These are phyloP conservation scores for Tenthredo notha DNA, from an alignment of 2,888 invertebrate species.

Conservation along the genomic window DNA sequence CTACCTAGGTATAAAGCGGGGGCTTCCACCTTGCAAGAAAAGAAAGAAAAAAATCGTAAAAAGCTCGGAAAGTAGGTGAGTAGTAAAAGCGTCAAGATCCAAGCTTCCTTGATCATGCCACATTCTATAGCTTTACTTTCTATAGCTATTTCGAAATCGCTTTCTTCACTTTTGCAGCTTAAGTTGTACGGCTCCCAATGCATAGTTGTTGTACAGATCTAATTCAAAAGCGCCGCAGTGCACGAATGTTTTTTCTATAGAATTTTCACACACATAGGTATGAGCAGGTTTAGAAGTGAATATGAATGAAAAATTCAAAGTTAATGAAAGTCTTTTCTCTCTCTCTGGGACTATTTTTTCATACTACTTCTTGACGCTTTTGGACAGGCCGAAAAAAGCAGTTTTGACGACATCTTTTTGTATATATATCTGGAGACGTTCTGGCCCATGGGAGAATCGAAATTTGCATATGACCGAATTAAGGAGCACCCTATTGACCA, in stretches of 20 bases:
- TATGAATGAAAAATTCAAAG: background rate
- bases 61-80: slow-evolving; percentile 64
- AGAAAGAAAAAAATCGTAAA: slow-evolving; percentile 63
- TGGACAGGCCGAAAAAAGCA: too few relatives aligned
- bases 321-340: background rate
- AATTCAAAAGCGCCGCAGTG: background rate
- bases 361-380: too few relatives aligned
- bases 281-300: background rate
- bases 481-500: background rate
- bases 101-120: slow-evolving; percentile 46
- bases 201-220: slow-evolving; percentile 6
- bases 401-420: too few relatives aligned
- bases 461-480: too few relatives aligned
- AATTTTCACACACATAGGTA: too few relatives aligned
- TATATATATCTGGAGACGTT: too few relatives aligned
- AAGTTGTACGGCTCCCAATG: background rate
- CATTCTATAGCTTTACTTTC: slow-evolving; percentile 45
- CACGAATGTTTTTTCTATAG: background rate
- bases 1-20: slow-evolving; percentile 30
- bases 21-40: background rate
- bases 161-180: background rate
- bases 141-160: slow-evolving; percentile 13
- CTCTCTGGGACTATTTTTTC: background rate
- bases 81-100: slow-evolving; percentile 65
- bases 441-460: too few relatives aligned